phyloP scores from a whole-genome alignment of 2,797 vertebrate genomes.

The Enteromius thamalakanensis region DNA sequence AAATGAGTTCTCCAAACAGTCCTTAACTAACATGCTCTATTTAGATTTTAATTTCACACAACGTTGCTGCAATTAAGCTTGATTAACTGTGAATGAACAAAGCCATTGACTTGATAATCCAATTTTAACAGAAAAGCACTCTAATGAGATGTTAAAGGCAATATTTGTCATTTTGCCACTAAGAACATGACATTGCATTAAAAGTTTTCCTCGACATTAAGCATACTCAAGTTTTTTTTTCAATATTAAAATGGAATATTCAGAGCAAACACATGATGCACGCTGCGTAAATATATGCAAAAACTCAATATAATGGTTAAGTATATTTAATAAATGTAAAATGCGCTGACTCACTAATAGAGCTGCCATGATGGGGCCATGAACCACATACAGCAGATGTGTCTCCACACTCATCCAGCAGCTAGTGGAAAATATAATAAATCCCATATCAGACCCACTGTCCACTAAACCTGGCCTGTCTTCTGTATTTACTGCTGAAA shows the following conservation, averaged over 20 bases:
- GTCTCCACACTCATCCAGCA: slow-evolving; percentile 99
- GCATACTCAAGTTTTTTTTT: background rate
- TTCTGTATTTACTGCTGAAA: slow-evolving; percentile 63
- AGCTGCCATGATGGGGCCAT: slow-evolving; percentile 95
- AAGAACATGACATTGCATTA: background rate
- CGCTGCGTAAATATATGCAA: background rate
- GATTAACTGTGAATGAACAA: slow-evolving; percentile 21
- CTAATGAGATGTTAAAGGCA: background rate
- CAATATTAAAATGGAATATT: background rate
- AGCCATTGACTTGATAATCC: slow-evolving; percentile 6
- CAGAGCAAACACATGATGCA: background rate
- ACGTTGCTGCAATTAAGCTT: slow-evolving; percentile 16
- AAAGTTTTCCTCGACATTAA: background rate
- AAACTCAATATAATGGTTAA: background rate
- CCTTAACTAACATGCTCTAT: slow-evolving; percentile 6
- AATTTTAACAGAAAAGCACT: background rate
- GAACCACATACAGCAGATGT: slow-evolving; percentile 93
- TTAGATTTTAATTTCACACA: slow-evolving; percentile 41
- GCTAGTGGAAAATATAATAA: slow-evolving; percentile 71
- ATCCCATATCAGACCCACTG: slow-evolving; percentile 34
- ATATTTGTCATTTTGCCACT: background rate
- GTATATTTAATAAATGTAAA: slow-evolving; percentile 11
- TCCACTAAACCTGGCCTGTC: slow-evolving; percentile 22
- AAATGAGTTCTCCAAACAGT: background rate
- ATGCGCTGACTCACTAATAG: slow-evolving; percentile 87